Evolutionary conservation across 2,888 invertebrate genomes (phyloP), one percentile per base, ranked within the genome.

Genomic region (Trissolcus brochymenae): DNA sequence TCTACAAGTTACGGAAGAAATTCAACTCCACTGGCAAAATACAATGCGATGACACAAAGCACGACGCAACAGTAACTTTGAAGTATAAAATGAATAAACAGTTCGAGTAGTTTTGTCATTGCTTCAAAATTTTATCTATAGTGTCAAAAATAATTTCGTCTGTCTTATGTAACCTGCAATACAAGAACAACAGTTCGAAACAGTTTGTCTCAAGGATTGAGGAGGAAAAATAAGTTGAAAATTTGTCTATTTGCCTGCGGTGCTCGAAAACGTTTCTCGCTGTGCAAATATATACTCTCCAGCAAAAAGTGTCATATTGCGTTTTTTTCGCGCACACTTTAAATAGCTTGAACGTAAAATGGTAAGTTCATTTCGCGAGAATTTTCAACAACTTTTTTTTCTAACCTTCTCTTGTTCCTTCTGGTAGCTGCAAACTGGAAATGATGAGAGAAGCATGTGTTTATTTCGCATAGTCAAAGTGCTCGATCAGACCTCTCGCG

Each of bases 61-160:
- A 46, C 50, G 57, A n/a, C 49, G 43, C 62, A 60, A 65, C 60
- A 61, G 71, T 70, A 66, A 67, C 71, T 71, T 71, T 66, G 66
- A 61, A 71, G 62, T 62, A 61, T 62, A 71, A 71, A 76, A 71
- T 71, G 57, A 76, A 76, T 76, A 76, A 76, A 76, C 65, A 70
- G 68, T 76, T 70, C 65, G 60, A 76, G 65, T 55, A 70, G 60
- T 60, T 76, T 17, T 25, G 59, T 50, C 60, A 70, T 70, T 50
- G 55, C 75, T 55, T 76, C 60, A 17, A 14, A 41, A 68, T 64
- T 76, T 70, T 65, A 64, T 59, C 54, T 59, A 50, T 16, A 6
- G 17, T 16, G 59, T 62, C 41, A 53, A 50, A 70, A 68, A 65
- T 57, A 60, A 60, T 70, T 60, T 49, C 56, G 16, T 60, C 35